Evolutionary conservation across 2,888 invertebrate species (phyloP).

Genomic region (Rhingia rostrata): DNA sequence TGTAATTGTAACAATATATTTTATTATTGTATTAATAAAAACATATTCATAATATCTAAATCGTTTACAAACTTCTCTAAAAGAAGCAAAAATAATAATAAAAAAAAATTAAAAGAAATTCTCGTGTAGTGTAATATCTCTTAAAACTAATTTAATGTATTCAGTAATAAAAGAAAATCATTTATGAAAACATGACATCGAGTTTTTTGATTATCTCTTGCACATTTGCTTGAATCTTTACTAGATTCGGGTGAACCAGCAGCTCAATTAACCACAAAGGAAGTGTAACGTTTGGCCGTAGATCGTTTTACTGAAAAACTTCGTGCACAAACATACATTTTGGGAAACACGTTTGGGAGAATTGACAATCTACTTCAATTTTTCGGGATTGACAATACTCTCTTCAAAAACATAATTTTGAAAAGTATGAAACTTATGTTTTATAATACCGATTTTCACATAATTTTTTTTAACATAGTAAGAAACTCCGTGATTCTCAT

Average conservation of each 20-base stretch:
- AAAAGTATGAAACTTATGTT: no score
- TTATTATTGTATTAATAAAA: conserved; percentile 64
- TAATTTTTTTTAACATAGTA: no score
- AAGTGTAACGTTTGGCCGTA: no score
- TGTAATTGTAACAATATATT: conserved; percentile 59
- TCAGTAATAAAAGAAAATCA: conserved; percentile 55
- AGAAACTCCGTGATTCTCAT: no score
- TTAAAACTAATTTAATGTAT: conserved; percentile 60
- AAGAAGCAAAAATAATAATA: conserved; percentile 53
- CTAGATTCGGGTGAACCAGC: background rate
- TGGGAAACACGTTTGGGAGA: no score
- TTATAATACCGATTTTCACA: no score
- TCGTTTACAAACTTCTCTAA: conserved; percentile 56
- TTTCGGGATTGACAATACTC: no score
- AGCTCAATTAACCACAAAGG: background rate
- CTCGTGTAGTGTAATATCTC: conserved; percentile 62
- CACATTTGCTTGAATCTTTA: background rate
- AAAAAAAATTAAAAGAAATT: conserved; percentile 37
- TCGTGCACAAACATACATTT: no score
- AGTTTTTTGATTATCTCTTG: background rate
- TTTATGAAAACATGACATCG: conserved; percentile 29
- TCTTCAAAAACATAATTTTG: no score
- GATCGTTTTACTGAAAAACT: no score
- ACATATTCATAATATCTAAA: conserved; percentile 62
- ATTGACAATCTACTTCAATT: no score